Evolutionary conservation across 30 jellyfish, hydroid and myxozoan genomes (phyloP).

Genomic region (Aurelia aurita complex sp. Pacific): DNA sequence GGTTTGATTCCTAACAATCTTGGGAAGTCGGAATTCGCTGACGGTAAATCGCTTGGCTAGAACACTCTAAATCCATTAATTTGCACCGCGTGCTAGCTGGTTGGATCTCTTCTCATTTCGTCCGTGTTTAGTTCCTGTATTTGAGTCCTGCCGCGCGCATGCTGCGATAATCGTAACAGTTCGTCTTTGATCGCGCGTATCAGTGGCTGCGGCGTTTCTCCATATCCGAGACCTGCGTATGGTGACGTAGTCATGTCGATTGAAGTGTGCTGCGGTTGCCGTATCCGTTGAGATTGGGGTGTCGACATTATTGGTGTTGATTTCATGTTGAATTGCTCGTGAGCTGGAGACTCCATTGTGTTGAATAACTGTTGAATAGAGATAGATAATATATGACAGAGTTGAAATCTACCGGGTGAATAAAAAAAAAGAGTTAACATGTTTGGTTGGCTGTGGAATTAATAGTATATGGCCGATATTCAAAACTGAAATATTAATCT

Average conservation of each 20-base stretch:
- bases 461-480: too few species aligned
- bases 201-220: conserved; percentile 85
- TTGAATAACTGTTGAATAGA: conserved; percentile 31
- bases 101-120: neutral
- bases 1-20: too few species aligned
- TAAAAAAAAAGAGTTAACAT: too few species aligned
- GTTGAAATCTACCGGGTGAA: too few species aligned
- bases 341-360: conserved; percentile 52
- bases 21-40: neutral
- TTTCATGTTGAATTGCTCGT: conserved; percentile 11
- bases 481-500: too few species aligned
- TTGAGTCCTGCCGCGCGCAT: conserved; percentile 64
- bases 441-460: too few species aligned
- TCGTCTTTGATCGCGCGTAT: conserved; percentile 95
- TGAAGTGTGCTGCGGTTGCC: conserved; percentile 70
- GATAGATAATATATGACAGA: too few species aligned
- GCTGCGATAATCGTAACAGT: conserved; percentile 77
- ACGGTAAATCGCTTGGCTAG: neutral
- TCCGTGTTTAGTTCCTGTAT: conserved; percentile 57
- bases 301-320: conserved; percentile 19
- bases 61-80: neutral
- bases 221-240: conserved; percentile 21
- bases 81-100: neutral
- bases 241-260: conserved; percentile 70
- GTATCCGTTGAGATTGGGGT: conserved; percentile 6